A percentile compares a stretch with the other conserved stretches of the same genome.
Evolutionary conservation across 2,113 vertebrate genomes (phyloP).

Genomic region (Paradisaea rubra): DNA sequence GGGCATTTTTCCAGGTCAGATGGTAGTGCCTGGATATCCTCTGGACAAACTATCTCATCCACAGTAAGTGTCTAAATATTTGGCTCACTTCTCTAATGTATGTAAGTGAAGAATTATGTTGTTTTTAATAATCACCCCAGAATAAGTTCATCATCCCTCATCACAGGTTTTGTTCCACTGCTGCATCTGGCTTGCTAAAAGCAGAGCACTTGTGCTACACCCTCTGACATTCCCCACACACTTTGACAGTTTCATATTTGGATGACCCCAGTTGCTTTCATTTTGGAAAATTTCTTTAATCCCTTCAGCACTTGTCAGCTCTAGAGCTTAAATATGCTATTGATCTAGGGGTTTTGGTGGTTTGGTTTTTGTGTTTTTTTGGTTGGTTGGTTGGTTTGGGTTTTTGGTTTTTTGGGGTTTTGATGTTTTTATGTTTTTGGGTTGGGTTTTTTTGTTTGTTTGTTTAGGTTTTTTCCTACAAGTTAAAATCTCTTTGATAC

Average conservation of each 20-base stretch:
- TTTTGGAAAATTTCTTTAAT: background rate
- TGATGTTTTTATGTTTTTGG: no score
- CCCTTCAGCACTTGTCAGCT: background rate
- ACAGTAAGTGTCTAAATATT: background rate
- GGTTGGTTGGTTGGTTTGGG: background rate
- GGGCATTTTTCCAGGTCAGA: background rate
- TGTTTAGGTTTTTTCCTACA: background rate
- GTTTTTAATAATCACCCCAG: background rate
- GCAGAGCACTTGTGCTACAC: background rate
- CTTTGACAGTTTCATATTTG: background rate
- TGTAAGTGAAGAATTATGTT: background rate
- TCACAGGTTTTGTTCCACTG: background rate
- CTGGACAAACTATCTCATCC: background rate
- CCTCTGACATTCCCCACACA: background rate
- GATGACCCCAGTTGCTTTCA: background rate
- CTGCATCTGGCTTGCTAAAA: background rate
- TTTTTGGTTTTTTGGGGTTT: background rate
- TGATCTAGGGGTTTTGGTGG: fast-evolving
- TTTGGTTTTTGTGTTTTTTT: background rate
- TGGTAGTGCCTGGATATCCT: background rate
- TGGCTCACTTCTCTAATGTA: background rate
- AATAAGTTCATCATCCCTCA: background rate
- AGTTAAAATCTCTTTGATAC: background rate
- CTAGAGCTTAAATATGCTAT: background rate
- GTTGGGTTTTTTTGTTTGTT: no score